Evolutionary conservation across 2,113 vertebrate species (phyloP), one percentile per base, ranked within the genome.

Genomic region (Entelurus aequoreus): DNA sequence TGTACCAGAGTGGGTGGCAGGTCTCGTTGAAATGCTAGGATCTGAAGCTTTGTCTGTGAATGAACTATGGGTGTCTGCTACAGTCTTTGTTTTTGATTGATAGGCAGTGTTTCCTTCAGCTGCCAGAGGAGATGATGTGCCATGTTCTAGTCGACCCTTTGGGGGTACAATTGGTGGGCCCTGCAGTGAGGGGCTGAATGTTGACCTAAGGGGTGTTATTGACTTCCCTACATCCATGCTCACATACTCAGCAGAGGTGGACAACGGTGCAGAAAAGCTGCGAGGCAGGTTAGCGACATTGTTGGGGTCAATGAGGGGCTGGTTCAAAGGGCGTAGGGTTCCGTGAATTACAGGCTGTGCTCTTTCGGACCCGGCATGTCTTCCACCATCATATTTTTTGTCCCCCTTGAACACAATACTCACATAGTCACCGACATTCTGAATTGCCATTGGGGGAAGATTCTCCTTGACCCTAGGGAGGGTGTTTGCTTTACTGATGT

Each of bases 401-500:
- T 87, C 81, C 47, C 86, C 86, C 62, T 72, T 65, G 48, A 80
- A 89, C 37, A 87, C 71, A 28, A 92, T 92, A 61, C 87, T 89
- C 53, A 92, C 86, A 46, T 92, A 92, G 63, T 93, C 90, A 36
- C 89, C 89, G 0, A 87, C 86, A 48, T 85, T 89, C 65, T 88
- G 88, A 6, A 84, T 66, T 28, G 78, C 67, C 0, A 79, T 68
- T 0, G 81, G 75, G 2, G 76, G 73, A 4, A 88, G 72, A 36
- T 83, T 87, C 69, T 89, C 90, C 70, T 86, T 88, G 28, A 86
- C 84, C 66, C 88, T 78, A 9, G 90, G 88, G 51, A 91, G 58
- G 0, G 90, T 93, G 77, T 87, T 92, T 44, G 91, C 88, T 77
- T 91, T 90, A 44, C 88, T 79, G 13, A 89, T 86, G 63, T 91